phyloP scores from a whole-genome alignment of 2,888 invertebrate species.

The Timema podura region DNA sequence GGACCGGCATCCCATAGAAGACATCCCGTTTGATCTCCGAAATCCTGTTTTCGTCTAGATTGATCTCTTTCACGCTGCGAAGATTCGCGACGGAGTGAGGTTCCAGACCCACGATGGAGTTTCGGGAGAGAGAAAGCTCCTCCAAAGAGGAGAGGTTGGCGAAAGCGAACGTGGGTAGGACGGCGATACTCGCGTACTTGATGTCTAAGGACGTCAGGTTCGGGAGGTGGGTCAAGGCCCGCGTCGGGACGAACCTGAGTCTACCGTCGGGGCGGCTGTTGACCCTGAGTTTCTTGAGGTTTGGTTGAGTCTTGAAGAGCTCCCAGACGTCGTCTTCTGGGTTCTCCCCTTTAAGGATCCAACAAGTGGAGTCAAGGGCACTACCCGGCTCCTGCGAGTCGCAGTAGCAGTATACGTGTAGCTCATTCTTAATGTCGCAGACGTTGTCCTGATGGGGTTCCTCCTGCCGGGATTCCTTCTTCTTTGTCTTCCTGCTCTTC shows the following conservation, averaged over 20 bases:
- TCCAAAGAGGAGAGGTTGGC: conserved; percentile 66
- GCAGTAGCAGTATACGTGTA: conserved; percentile 56
- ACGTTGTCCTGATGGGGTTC: conserved; percentile 1
- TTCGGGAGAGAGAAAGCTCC: conserved; percentile 63
- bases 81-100: conserved; percentile 70
- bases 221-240: conserved; percentile 61
- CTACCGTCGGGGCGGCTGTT: conserved; percentile 66
- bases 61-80: conserved; percentile 62
- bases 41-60: conserved; percentile 68
- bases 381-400: conserved; percentile 53
- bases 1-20: conserved; percentile 63
- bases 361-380: conserved; percentile 72
- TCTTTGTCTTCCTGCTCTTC: background rate
- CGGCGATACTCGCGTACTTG: conserved; percentile 67
- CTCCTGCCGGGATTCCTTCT: background rate
- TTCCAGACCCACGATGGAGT: conserved; percentile 63
- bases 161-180: conserved; percentile 67
- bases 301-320: conserved; percentile 62
- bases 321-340: conserved; percentile 54
- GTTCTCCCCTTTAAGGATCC: conserved; percentile 67
- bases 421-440: background rate
- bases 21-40: conserved; percentile 66
- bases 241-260: conserved; percentile 67
- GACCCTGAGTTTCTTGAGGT: conserved; percentile 59
- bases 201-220: conserved; percentile 64